These are phyloP conservation scores for Nomada fucata DNA, from an alignment of 2,888 invertebrate species.

Conservation along the genomic window DNA sequence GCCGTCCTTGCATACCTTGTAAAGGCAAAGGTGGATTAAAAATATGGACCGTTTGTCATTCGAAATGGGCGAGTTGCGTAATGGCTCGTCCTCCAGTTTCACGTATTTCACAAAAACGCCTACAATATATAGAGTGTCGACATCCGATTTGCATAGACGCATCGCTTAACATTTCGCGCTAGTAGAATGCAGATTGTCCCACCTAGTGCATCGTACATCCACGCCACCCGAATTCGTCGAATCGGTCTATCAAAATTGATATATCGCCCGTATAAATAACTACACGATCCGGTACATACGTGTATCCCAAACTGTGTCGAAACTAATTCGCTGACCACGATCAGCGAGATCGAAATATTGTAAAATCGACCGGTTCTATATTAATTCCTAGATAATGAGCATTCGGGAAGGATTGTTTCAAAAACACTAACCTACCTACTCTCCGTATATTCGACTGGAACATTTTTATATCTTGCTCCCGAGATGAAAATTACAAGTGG, in stretches of 20 bases:
- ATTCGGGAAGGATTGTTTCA: too few relatives aligned
- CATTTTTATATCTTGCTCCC: too few relatives aligned
- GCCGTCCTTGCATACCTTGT: background rate
- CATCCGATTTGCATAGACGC: constrained; percentile 55
- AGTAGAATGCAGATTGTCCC: constrained; percentile 38
- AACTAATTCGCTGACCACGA: background rate
- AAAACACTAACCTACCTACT: too few relatives aligned
- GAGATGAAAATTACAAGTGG: too few relatives aligned
- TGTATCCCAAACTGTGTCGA: background rate
- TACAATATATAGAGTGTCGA: constrained; percentile 60
- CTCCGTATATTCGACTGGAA: too few relatives aligned
- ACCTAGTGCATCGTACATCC: constrained; percentile 34
- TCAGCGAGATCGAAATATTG: constrained; percentile 24
- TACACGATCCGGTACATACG: background rate
- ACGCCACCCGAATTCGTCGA: constrained; percentile 32
- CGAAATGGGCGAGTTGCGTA: constrained; percentile 13
- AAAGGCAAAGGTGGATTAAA: background rate
- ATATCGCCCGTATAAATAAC: constrained; percentile 36
- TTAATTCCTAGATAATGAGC: constrained; percentile 13
- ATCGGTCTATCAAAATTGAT: constrained; percentile 28
- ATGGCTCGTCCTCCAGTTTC: constrained; percentile 8
- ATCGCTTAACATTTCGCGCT: constrained; percentile 37
- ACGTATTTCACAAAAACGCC: constrained; percentile 39
- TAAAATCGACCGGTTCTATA: constrained; percentile 38
- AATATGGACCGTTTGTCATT: background rate